These are phyloP conservation scores for Macrosiphum euphorbiae DNA, from an alignment of 2,888 invertebrate species.

Conservation along the genomic window DNA sequence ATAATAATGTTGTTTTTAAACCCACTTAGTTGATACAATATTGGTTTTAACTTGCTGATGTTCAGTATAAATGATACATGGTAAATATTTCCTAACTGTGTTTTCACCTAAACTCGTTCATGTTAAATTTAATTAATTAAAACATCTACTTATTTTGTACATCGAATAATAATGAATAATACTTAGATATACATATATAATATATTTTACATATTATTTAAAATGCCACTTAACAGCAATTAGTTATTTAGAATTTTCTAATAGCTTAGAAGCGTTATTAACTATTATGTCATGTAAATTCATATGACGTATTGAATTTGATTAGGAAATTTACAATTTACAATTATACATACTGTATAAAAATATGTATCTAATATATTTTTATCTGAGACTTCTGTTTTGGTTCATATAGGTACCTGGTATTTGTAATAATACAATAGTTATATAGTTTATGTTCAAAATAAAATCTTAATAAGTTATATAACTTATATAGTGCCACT, in stretches of 20 bases:
- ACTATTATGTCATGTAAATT: neutral
- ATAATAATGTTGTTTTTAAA: neutral
- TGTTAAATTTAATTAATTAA: neutral
- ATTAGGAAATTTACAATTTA: too few relatives aligned
- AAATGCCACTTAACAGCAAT: neutral
- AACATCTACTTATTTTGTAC: neutral
- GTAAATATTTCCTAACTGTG: neutral
- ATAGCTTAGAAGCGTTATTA: neutral
- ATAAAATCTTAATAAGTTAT: too few relatives aligned
- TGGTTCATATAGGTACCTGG: neutral
- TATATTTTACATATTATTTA: neutral
- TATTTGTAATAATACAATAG: neutral
- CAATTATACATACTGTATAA: neutral
- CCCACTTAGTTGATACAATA: neutral
- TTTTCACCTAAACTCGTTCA: neutral
- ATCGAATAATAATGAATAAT: neutral
- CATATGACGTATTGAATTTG: too few relatives aligned
- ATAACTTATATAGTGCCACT: too few relatives aligned
- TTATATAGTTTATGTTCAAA: too few relatives aligned
- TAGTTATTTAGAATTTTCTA: neutral
- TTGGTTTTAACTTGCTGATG: neutral
- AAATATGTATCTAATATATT: neutral
- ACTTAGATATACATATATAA: neutral
- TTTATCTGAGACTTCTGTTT: neutral
- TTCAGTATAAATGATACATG: neutral